These are phyloP conservation scores for Carcinoscorpius rotundicauda DNA, from an alignment of 1,140 invertebrate genomes.

Conservation along the genomic window DNA sequence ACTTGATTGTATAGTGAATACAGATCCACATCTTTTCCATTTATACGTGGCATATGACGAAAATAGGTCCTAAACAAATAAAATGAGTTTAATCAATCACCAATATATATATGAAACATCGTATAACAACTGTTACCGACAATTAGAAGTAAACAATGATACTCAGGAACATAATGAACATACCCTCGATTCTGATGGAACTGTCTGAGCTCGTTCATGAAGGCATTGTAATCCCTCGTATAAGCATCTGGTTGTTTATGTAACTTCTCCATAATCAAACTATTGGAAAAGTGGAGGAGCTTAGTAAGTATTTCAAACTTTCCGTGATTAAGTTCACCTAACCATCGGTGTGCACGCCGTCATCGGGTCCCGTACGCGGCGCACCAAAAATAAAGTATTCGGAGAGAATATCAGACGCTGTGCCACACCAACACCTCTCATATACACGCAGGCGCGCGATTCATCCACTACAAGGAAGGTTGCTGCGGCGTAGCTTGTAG, in stretches of 20 bases:
- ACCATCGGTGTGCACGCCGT: too few species aligned
- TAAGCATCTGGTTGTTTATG: conserved; percentile 17
- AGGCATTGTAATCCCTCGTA: conserved; percentile 17
- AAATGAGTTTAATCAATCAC: not conserved
- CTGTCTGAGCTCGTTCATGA: conserved; percentile 20
- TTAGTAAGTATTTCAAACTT: conserved; percentile 25
- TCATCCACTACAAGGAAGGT: too few species aligned
- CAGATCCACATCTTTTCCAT: conserved; percentile 22
- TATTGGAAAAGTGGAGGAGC: not conserved
- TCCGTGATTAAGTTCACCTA: too few species aligned
- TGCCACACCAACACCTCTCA: too few species aligned
- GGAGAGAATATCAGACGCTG: too few species aligned
- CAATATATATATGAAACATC: not conserved
- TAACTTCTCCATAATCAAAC: conserved; percentile 20
- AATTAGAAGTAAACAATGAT: too few species aligned
- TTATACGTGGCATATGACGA: conserved; percentile 19
- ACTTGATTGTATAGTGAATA: conserved; percentile 21
- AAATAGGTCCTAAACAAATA: conserved; percentile 21
- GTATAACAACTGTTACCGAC: too few species aligned
- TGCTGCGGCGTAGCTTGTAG: too few species aligned
- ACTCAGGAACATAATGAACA: not conserved
- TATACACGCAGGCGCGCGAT: too few species aligned
- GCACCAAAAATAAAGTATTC: too few species aligned
- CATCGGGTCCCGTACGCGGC: too few species aligned
- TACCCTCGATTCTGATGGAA: conserved; percentile 21